These are phyloP conservation scores for Marcusenius ussheri DNA, from an alignment of 2,113 vertebrate genomes.

Conservation along the genomic window DNA sequence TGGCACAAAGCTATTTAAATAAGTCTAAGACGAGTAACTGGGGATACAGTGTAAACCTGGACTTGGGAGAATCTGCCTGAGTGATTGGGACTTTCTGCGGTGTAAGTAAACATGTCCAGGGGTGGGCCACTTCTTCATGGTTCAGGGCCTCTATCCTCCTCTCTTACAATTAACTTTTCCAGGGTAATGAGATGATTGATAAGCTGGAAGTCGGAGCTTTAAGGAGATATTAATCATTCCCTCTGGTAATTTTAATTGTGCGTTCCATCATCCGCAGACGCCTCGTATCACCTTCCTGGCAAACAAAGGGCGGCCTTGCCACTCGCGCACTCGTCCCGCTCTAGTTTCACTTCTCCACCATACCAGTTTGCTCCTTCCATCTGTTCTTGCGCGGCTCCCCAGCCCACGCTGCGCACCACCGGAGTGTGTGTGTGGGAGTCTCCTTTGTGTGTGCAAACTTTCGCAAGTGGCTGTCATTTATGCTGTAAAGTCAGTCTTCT, in stretches of 20 bases:
- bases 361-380: conserved; percentile 60
- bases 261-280: conserved; percentile 97
- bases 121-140: conserved; percentile 94
- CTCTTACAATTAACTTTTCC: conserved; percentile 93
- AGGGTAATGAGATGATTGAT: conserved; percentile 99
- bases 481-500: conserved; percentile 63
- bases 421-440: not conserved
- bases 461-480: conserved; percentile 44
- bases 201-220: conserved; percentile 99
- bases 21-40: not conserved
- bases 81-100: conserved; percentile 74
- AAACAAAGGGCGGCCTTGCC: conserved; percentile 93
- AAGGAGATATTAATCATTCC: conserved; percentile 99
- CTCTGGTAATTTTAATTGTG: conserved; percentile 97
- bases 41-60: not conserved
- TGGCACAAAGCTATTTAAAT: not conserved
- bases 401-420: not conserved
- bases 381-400: conserved; percentile 63
- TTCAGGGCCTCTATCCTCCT: conserved; percentile 88
- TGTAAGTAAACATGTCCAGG: conserved; percentile 99
- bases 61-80: conserved; percentile 59
- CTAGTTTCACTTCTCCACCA: conserved; percentile 77
- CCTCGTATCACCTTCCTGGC: conserved; percentile 92
- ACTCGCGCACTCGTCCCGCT: conserved; percentile 83
- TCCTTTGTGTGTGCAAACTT: not conserved